These are phyloP conservation scores for Drosophila sproati DNA, from an alignment of 1,140 invertebrate species.

Conservation along the genomic window DNA sequence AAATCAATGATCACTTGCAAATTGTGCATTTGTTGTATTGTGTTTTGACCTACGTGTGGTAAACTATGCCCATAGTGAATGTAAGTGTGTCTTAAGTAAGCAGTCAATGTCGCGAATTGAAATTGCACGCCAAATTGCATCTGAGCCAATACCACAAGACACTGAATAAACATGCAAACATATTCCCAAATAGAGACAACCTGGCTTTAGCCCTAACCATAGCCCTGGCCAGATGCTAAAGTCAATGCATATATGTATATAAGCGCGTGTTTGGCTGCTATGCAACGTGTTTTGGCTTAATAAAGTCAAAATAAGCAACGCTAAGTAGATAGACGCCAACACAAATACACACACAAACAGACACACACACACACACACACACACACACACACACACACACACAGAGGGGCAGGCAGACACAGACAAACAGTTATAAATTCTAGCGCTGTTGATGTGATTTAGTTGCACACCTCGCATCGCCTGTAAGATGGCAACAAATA, in stretches of 20 bases:
- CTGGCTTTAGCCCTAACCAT: neutral
- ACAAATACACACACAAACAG: conserved; percentile 62
- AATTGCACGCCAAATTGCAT: conserved; percentile 36
- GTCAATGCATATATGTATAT: conserved; percentile 50
- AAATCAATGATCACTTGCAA: too few species aligned
- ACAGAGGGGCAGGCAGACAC: conserved; percentile 25
- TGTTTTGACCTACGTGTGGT: neutral
- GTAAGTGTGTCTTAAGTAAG: neutral
- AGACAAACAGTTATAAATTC: conserved; percentile 77
- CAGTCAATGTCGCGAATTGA: conserved; percentile 6
- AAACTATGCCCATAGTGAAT: neutral
- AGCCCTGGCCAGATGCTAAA: conserved; percentile 2
- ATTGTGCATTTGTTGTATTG: neutral
- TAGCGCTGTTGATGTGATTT: conserved; percentile 80
- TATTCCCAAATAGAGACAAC: neutral
- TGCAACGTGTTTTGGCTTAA: conserved; percentile 81
- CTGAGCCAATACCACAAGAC: conserved; percentile 23
- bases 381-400: conserved; percentile 8
- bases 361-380: conserved; percentile 1
- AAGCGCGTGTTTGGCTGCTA: conserved; percentile 76
- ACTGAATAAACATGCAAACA: conserved; percentile 37
- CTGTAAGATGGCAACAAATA: conserved; percentile 81
- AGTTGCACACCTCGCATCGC: conserved; percentile 79
- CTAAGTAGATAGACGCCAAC: conserved; percentile 77
- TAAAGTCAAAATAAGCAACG: conserved; percentile 78